Conservation (phyloP, 2,888 invertebrate species). For the Capitulum mitella region DNA sequence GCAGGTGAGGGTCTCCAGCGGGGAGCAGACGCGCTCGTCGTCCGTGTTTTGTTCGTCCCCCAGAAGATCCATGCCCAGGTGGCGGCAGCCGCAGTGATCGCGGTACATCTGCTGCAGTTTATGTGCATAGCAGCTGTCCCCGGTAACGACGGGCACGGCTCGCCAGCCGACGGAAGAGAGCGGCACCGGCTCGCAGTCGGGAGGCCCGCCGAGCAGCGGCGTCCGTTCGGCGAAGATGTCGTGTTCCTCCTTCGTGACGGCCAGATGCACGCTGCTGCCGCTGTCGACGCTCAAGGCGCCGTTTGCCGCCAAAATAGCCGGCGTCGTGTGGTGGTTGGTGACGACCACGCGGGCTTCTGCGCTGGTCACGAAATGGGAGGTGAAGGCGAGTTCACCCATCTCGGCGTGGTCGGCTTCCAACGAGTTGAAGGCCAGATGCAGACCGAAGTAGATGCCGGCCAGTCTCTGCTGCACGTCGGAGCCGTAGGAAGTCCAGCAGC, state of each 20-base stretch:
- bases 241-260: too few relatives aligned
- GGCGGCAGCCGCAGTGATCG: neutral
- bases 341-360: too few relatives aligned
- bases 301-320: too few relatives aligned
- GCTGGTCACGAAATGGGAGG: too few relatives aligned
- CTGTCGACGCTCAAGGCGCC: too few relatives aligned
- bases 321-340: too few relatives aligned
- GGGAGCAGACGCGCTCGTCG: neutral
- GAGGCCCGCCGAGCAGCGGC: too few relatives aligned
- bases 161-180: slow-evolving; percentile 28
- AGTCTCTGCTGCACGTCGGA: neutral
- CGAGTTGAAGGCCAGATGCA: neutral
- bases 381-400: neutral
- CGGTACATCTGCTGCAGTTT: slow-evolving; percentile 23
- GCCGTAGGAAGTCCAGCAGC: neutral
- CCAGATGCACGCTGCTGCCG: too few relatives aligned
- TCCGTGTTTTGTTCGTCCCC: neutral
- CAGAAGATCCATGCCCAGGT: neutral
- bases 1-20: neutral
- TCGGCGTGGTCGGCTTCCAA: neutral
- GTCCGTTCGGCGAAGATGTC: too few relatives aligned
- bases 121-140: slow-evolving; percentile 29
- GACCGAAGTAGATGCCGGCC: neutral
- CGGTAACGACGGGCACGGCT: slow-evolving; percentile 24
- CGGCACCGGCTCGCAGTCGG: too few relatives aligned